Base-by-base conservation (phyloP, 2,888 invertebrate genomes). In the Fissipunctia ypsillon region DNA sequence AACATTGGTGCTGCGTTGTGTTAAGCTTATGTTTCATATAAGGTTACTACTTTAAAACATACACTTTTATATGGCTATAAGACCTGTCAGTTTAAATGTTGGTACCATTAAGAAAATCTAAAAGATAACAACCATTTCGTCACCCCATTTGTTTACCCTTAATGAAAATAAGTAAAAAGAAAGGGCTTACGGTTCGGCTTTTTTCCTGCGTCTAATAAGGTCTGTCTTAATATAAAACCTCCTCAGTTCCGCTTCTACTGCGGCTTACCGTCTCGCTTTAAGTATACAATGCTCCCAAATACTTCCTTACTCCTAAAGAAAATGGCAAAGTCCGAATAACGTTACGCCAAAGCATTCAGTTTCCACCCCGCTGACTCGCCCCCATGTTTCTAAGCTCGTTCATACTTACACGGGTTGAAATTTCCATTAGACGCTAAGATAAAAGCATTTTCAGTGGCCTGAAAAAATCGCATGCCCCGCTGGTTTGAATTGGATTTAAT, bases 361-460 rank as follows among this genome's bases (percentile, higher is more conserved):
- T 84, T 81, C 81, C 81, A 57, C 70, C 60, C 50, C 64, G 38
- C 69, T 81, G 81, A 60, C 52, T 86, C 66, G 31, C 74, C 69
- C 65, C 45, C 69, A 54, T 85, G 81, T 77, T 74, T 73, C 76
- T 73, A 67, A 80, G 83, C 76, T 85, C 60, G 74, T 75, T 80
- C 67, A 60, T 66, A 69, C 76, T 61, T 73, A 83, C 69, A 72
- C 63, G 69, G 71, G 71, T 76, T 75, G 73, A 84, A 78, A 80
- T 76, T 84, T 84, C 76, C 87, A 66, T 85, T 75, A 84, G 65
- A 75, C 38, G 75, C 35, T 77, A 71, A 84, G 79, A 86, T 86
- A 86, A 84, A 77, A 65, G 57, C 69, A 73, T 84, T 84, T 78
- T 78, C 87, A 78, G 69, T 78, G 87, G 78, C 41, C 71, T 76